Percentiles rank a stretch among this genome's conserved stretches.
These are phyloP conservation scores for Polymixis lichenea DNA, from an alignment of 2,888 invertebrate genomes.

Conservation along the genomic window DNA sequence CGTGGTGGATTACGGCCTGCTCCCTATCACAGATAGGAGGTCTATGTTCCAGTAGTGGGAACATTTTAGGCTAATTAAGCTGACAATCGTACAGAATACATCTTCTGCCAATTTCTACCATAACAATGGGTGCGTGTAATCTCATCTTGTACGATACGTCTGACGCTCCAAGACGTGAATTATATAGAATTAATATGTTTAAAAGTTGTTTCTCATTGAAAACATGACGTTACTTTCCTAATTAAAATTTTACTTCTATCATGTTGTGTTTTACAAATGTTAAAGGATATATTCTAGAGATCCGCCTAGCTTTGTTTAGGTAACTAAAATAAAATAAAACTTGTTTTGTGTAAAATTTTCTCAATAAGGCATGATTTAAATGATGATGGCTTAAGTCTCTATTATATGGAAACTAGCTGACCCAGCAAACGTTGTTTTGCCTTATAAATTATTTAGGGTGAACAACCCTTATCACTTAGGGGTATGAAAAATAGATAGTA, in stretches of 20 bases:
- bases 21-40: neutral
- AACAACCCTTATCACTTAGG: no score
- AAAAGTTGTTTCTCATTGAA: conserved; percentile 52
- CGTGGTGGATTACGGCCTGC: neutral
- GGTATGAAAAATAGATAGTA: no score
- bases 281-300: neutral
- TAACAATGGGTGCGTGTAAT: conserved; percentile 58
- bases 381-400: no score
- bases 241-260: conserved; percentile 31
- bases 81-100: conserved; percentile 1
- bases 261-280: neutral
- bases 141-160: conserved; percentile 55
- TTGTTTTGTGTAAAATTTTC: neutral
- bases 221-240: conserved; percentile 41
- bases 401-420: no score
- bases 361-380: neutral
- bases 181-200: conserved; percentile 60
- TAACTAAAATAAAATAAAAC: neutral
- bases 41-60: neutral
- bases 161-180: conserved; percentile 51
- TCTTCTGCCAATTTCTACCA: conserved; percentile 32
- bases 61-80: neutral
- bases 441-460: no score
- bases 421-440: no score
- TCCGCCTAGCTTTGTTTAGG: neutral